These are phyloP conservation scores for Centropus bengalensis DNA, from an alignment of 2,113 vertebrate genomes.

Conservation along the genomic window DNA sequence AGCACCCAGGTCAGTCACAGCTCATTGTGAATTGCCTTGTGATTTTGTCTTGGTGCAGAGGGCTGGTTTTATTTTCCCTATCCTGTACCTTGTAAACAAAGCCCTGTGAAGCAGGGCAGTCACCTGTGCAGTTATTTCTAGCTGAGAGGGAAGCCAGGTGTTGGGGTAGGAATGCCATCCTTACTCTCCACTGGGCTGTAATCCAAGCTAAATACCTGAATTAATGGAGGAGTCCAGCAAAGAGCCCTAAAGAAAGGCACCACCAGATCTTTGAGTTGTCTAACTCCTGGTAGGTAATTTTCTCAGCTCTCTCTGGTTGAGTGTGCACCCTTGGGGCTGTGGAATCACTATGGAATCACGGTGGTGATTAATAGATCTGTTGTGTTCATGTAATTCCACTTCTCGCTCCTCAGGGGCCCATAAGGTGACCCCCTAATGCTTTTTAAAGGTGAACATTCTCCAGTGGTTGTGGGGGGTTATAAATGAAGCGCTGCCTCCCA, in stretches of 20 bases:
- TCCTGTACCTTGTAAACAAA: background rate
- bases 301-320: constrained; percentile 31
- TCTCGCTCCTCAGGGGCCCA: constrained; percentile 63
- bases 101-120: accelerated
- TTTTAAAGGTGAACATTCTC: constrained; percentile 73
- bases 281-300: constrained; percentile 7
- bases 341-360: constrained; percentile 61
- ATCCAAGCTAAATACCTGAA: background rate
- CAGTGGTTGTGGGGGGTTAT: constrained; percentile 71
- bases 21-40: background rate
- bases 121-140: background rate
- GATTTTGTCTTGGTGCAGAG: background rate
- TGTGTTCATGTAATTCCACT: constrained; percentile 68
- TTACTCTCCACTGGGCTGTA: background rate
- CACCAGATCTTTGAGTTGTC: background rate
- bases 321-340: constrained; percentile 1
- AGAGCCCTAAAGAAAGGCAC: background rate
- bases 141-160: background rate
- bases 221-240: background rate
- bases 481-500: constrained; percentile 71
- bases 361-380: constrained; percentile 72
- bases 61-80: background rate
- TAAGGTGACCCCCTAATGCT: constrained; percentile 73
- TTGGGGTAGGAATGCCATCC: background rate
- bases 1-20: background rate